Percentiles rank a stretch among this genome's conserved stretches.
These are phyloP conservation scores for Empis livida DNA, from an alignment of 2,888 invertebrate genomes.

Conservation along the genomic window DNA sequence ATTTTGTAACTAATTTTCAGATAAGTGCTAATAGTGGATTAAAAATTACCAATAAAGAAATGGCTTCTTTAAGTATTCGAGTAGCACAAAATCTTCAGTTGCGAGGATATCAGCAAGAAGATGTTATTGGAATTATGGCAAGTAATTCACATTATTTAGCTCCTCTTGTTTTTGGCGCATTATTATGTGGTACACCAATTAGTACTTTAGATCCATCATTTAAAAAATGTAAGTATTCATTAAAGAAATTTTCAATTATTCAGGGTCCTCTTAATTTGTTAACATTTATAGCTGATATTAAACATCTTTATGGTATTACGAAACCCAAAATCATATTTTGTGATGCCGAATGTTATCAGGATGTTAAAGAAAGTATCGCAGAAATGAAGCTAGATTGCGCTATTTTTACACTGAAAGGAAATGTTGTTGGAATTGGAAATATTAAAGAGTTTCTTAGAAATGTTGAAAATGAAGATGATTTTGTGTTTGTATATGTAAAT, in stretches of 20 bases:
- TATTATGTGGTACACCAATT: conserved; percentile 27
- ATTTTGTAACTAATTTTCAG: conserved; percentile 11
- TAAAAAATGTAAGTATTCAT: conserved; percentile 19
- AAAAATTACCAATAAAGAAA: conserved; percentile 24
- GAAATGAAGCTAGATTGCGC: conserved; percentile 21
- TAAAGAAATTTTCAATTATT: neutral
- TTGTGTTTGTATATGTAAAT: too few species aligned
- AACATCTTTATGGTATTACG: conserved; percentile 8
- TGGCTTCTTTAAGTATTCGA: conserved; percentile 18
- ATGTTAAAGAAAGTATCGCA: conserved; percentile 17
- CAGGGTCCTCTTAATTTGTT: neutral
- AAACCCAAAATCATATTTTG: conserved; percentile 13
- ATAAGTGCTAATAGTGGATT: conserved; percentile 27
- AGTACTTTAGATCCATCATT: conserved; percentile 27
- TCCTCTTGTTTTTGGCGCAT: conserved; percentile 25
- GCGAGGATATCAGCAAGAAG: conserved; percentile 23
- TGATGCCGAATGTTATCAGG: conserved; percentile 6
- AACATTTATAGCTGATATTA: conserved; percentile 6
- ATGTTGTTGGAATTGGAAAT: conserved; percentile 18
- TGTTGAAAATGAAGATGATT: too few species aligned
- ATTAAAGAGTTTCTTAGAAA: conserved; percentile 22
- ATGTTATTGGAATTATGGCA: conserved; percentile 28
- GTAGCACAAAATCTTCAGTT: conserved; percentile 5
- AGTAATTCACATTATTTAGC: conserved; percentile 26
- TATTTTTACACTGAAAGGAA: conserved; percentile 22